Conservation (phyloP, 2,797 vertebrate species). For the Myotis findleyi region DNA sequence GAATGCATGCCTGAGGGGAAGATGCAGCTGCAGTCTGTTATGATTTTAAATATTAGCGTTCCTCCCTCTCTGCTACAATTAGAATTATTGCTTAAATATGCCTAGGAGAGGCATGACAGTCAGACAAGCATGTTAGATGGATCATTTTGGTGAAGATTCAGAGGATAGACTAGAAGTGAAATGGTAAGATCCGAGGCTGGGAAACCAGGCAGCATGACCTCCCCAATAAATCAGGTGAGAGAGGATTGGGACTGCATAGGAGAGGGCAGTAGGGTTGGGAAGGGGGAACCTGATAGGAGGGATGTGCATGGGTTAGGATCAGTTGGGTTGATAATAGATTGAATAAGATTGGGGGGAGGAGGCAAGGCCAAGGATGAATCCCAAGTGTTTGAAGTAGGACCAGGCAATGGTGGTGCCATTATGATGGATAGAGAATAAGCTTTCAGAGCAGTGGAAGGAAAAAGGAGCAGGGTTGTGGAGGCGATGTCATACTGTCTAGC, state of each 20-base stretch:
- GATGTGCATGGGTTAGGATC: not conserved
- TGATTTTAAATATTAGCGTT: conserved; percentile 56
- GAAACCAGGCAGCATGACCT: not conserved
- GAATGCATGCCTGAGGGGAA: conserved; percentile 52
- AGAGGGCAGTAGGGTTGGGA: not conserved
- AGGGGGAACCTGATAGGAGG: not conserved
- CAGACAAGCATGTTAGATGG: not conserved
- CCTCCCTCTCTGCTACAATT: not conserved
- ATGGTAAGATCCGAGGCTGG: not conserved
- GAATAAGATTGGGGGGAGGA: not conserved
- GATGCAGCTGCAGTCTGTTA: conserved; percentile 48
- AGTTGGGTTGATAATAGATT: not conserved
- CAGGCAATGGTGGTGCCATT: not conserved
- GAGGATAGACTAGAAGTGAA: not conserved
- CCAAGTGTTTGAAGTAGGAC: not conserved
- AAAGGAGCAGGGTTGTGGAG: not conserved
- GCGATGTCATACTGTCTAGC: not conserved
- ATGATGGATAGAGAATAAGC: not conserved
- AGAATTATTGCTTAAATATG: conserved; percentile 40
- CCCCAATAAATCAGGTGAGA: not conserved
- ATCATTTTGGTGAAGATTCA: not conserved
- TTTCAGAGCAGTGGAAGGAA: not conserved
- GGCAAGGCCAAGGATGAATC: not conserved
- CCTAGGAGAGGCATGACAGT: not conserved
- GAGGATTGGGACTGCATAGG: not conserved